phyloP scores from a whole-genome alignment of 2,113 vertebrate genomes.

The Arvicanthis niloticus region DNA sequence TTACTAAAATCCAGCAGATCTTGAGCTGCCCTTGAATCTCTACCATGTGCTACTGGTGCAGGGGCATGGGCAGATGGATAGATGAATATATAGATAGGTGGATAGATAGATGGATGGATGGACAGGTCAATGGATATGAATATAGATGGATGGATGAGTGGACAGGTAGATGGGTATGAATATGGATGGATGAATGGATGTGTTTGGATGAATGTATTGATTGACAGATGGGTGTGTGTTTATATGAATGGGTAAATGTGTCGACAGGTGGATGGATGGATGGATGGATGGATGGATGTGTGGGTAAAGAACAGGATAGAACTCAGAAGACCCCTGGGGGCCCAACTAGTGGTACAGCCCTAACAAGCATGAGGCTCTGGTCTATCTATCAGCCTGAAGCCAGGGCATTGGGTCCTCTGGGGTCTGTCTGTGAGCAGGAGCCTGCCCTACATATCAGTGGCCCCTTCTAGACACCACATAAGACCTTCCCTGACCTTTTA shows the following conservation, averaged over 20 bases:
- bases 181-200: background rate
- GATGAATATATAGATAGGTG: background rate
- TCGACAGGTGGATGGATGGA: background rate
- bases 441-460: fast-evolving
- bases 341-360: fast-evolving
- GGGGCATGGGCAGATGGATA: background rate
- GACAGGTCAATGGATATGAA: background rate
- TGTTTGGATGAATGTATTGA: fast-evolving
- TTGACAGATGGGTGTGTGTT: background rate
- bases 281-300: background rate
- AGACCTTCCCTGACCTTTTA: background rate
- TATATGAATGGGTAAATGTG: background rate
- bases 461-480: fast-evolving
- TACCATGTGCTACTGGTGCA: fast-evolving
- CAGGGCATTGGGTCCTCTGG: fast-evolving
- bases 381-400: background rate
- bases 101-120: background rate
- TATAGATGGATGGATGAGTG: background rate
- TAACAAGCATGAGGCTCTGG: fast-evolving
- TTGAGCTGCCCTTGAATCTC: background rate
- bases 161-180: too few species aligned
- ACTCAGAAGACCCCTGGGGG: background rate
- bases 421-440: background rate
- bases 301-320: background rate
- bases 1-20: background rate